phyloP scores from a whole-genome alignment of 2,888 invertebrate species.

The Rhopalosiphum nymphaeae region DNA sequence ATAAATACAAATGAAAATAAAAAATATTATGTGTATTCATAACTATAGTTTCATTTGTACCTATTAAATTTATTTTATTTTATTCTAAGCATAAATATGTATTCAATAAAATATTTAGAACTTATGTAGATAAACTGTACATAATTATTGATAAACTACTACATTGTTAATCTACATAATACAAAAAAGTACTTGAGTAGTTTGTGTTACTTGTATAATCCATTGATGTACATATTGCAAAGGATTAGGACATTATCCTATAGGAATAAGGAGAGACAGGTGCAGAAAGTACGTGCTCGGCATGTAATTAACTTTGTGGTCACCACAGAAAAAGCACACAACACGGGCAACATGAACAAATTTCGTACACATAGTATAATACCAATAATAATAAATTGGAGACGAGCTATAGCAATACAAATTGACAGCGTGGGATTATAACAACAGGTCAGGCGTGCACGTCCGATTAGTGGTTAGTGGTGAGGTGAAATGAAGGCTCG shows the following conservation, averaged over 20 bases:
- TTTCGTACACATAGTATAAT: conserved; percentile 55
- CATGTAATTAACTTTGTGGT: conserved; percentile 60
- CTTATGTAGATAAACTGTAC: background rate
- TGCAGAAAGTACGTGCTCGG: conserved; percentile 63
- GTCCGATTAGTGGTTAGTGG: conserved; percentile 67
- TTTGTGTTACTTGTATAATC: conserved; percentile 59
- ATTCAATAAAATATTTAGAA: background rate
- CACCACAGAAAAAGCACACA: conserved; percentile 64
- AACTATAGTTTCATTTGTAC: background rate
- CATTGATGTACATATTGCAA: conserved; percentile 46
- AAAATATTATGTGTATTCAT: background rate
- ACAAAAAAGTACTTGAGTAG: conserved; percentile 29
- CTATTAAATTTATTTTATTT: background rate
- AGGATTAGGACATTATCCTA: conserved; percentile 28
- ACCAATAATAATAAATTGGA: conserved; percentile 61
- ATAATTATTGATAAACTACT: conserved; percentile 45
- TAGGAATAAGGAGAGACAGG: conserved; percentile 56
- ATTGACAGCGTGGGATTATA: conserved; percentile 65
- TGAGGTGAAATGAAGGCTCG: conserved; percentile 66
- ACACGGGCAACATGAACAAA: conserved; percentile 62
- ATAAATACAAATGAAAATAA: background rate
- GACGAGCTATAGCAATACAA: conserved; percentile 65
- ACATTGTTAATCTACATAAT: conserved; percentile 31
- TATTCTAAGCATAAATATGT: background rate
- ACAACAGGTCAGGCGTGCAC: conserved; percentile 65